Conservation (phyloP, 2,888 invertebrate species). For the Cancer borealis region DNA sequence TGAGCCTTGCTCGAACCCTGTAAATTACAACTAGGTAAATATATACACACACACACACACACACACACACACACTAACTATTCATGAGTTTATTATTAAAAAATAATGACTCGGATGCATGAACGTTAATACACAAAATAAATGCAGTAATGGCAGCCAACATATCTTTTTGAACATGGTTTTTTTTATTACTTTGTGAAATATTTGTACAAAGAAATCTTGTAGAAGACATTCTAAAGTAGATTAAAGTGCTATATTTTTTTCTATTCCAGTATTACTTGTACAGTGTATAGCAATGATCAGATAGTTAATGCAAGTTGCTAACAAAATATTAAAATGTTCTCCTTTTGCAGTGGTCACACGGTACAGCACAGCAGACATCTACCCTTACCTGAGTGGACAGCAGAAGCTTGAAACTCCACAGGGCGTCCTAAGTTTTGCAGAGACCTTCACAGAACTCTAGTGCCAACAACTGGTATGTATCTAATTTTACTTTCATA, state of each 20-base stretch:
- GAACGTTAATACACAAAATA: no score
- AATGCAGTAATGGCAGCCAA: no score
- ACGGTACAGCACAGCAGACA: slow-evolving; percentile 35
- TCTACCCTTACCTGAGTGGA: slow-evolving; percentile 50
- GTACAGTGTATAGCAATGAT: background rate
- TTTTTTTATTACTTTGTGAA: no score
- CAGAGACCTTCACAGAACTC: slow-evolving; percentile 1
- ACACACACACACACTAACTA: no score
- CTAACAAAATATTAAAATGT: background rate
- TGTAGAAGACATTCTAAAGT: no score
- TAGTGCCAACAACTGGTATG: background rate
- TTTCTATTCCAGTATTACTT: background rate
- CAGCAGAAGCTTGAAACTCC: background rate
- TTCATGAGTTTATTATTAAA: no score
- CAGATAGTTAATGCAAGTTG: background rate
- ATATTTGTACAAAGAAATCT: no score
- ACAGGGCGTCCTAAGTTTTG: slow-evolving; percentile 32
- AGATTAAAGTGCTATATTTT: background rate
- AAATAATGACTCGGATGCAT: no score
- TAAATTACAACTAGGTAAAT: no score
- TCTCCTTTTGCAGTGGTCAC: background rate
- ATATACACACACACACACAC: no score
- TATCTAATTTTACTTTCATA: background rate
- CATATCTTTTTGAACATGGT: no score
- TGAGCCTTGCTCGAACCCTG: no score